phyloP scores from a whole-genome alignment of 2,888 invertebrate genomes.

The Torymus tubicola region DNA sequence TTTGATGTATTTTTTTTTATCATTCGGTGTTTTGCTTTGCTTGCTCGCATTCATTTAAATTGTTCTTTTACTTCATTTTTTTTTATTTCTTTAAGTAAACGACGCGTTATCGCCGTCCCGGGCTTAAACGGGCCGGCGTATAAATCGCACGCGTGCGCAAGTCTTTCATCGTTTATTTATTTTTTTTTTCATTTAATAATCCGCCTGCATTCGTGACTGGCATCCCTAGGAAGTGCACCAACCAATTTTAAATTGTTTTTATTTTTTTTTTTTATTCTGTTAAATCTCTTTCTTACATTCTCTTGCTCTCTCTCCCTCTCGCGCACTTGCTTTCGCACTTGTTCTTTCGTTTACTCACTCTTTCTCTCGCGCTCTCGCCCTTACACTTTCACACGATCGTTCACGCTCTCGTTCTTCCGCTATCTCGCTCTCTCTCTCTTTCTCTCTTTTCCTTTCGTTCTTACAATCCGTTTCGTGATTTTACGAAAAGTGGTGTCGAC shows the following conservation, averaged over 20 bases:
- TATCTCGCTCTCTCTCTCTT: conserved; percentile 38
- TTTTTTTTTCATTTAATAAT: conserved; percentile 34
- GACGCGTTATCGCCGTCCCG: conserved; percentile 64
- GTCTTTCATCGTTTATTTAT: conserved; percentile 61
- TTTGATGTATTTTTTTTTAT: conserved; percentile 62
- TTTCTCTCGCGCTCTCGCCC: conserved; percentile 59
- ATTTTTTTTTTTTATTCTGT: conserved; percentile 59
- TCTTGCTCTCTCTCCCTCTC: conserved; percentile 31
- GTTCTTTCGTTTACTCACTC: conserved; percentile 59
- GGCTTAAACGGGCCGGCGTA: conserved; percentile 35
- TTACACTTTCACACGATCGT: not conserved
- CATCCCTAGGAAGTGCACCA: conserved; percentile 66
- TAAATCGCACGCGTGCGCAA: conserved; percentile 70
- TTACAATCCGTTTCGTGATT: conserved; percentile 63
- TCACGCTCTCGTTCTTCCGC: conserved; percentile 24
- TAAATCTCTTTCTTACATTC: conserved; percentile 45
- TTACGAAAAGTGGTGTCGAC: conserved; percentile 75
- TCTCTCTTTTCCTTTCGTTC: conserved; percentile 38
- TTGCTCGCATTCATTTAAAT: conserved; percentile 63
- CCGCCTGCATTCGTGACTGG: conserved; percentile 60
- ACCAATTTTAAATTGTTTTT: conserved; percentile 63
- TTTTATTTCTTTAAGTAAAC: conserved; percentile 70
- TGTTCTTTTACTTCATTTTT: conserved; percentile 58
- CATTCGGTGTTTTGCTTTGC: conserved; percentile 59
- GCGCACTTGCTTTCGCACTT: conserved; percentile 24